A percentile compares a stretch with the other conserved stretches of the same genome.
Conservation (phyloP, 2,113 vertebrate species). For the Lathamus discolor region DNA sequence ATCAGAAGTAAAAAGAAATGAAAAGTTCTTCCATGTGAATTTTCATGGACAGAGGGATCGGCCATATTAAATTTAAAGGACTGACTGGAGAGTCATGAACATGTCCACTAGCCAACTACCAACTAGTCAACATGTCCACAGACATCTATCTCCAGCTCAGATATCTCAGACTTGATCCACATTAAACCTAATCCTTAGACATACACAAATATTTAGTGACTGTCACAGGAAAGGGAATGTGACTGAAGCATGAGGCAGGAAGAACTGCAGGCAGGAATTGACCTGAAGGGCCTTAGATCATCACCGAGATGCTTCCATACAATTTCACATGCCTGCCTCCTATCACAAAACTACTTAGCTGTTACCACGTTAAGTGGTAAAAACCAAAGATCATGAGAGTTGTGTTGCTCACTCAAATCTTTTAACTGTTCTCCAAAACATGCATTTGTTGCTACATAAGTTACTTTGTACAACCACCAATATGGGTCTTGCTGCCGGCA, state of each 20-base stretch:
- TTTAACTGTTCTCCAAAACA: background rate
- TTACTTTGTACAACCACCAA: background rate
- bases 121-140: accelerated
- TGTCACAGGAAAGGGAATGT: background rate
- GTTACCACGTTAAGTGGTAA: background rate
- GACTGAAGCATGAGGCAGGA: background rate
- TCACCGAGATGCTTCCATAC: background rate
- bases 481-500: background rate
- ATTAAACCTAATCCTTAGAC: background rate
- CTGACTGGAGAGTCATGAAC: background rate
- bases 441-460: background rate
- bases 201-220: background rate
- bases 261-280: background rate
- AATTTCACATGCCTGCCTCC: background rate
- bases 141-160: background rate
- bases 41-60: background rate
- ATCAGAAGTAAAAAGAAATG: background rate
- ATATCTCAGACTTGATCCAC: background rate
- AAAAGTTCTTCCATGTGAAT: background rate
- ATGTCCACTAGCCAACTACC: background rate
- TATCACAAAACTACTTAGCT: background rate
- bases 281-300: background rate
- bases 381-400: background rate
- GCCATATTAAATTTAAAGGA: background rate
- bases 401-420: background rate